phyloP scores from a whole-genome alignment of 37 sponge, comb jelly and placozoan genomes.

The Halichondria panicea region DNA sequence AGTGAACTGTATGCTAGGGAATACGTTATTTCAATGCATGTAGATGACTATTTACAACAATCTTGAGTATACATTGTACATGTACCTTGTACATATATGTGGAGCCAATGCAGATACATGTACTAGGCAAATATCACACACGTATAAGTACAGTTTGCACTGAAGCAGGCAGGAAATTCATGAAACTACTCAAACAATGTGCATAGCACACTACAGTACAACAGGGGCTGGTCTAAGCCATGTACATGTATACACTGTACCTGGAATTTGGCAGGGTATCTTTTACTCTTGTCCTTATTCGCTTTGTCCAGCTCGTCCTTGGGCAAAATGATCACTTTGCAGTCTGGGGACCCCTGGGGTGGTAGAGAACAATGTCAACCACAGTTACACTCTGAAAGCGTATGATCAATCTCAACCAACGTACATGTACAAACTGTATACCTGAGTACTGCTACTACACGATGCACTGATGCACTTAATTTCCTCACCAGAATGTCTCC shows the following conservation, averaged over 20 bases:
- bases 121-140: neutral
- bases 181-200: neutral
- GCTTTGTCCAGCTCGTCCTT: constrained; percentile 86
- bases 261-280: constrained; percentile 63
- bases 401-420: neutral
- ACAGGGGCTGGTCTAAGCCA: too few species aligned
- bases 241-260: constrained; percentile 17
- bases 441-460: too few species aligned
- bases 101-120: neutral
- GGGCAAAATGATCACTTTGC: constrained; percentile 59
- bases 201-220: too few species aligned
- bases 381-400: too few species aligned
- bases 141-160: neutral
- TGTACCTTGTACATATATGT: too few species aligned
- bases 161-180: neutral
- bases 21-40: too few species aligned
- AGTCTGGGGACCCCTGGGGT: constrained; percentile 27
- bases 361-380: neutral
- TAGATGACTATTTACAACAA: too few species aligned
- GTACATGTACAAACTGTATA: too few species aligned
- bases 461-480: neutral
- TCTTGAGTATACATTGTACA: too few species aligned
- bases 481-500: constrained; percentile 13
- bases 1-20: too few species aligned
- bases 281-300: constrained; percentile 88